phyloP scores from a whole-genome alignment of 2,888 invertebrate species.

The Mylabris sibirica region DNA sequence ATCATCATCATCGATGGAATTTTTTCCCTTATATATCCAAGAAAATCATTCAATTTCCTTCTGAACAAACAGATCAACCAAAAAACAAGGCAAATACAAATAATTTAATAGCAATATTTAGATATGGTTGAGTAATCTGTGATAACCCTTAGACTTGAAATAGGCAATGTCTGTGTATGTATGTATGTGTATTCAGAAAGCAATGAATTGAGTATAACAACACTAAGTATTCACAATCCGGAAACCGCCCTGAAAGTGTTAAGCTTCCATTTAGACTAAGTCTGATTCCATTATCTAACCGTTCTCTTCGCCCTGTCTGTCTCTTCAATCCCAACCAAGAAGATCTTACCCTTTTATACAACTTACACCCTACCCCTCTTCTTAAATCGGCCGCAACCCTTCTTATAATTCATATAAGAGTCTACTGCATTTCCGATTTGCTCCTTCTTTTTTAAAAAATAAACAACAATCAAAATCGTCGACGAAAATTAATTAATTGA shows the following conservation, averaged over 20 bases:
- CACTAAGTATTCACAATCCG: constrained; percentile 59
- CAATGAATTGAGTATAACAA: constrained; percentile 55
- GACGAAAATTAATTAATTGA: constrained; percentile 47
- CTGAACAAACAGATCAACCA: not conserved
- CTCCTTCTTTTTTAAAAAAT: constrained; percentile 25
- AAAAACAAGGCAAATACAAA: constrained; percentile 54
- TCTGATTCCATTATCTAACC: constrained; percentile 62
- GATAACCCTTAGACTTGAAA: constrained; percentile 45
- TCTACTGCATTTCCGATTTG: constrained; percentile 41
- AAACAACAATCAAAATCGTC: constrained; percentile 43
- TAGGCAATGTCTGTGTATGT: constrained; percentile 45
- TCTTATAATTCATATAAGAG: constrained; percentile 21
- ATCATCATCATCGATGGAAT: not conserved
- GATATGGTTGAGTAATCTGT: constrained; percentile 43
- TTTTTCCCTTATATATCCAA: constrained; percentile 1
- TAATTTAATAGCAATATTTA: constrained; percentile 58
- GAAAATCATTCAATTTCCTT: not conserved
- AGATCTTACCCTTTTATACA: constrained; percentile 57
- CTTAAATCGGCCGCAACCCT: constrained; percentile 15
- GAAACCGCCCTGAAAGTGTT: constrained; percentile 61
- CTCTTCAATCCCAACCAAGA: constrained; percentile 21
- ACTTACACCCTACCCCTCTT: constrained; percentile 22
- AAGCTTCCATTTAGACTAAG: constrained; percentile 62
- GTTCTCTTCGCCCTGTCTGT: constrained; percentile 35
- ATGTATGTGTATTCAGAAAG: constrained; percentile 53